Percentiles rank a stretch among this genome's conserved stretches.
These are phyloP conservation scores for Malurus elegans DNA, from an alignment of 2,113 vertebrate genomes.

Conservation along the genomic window DNA sequence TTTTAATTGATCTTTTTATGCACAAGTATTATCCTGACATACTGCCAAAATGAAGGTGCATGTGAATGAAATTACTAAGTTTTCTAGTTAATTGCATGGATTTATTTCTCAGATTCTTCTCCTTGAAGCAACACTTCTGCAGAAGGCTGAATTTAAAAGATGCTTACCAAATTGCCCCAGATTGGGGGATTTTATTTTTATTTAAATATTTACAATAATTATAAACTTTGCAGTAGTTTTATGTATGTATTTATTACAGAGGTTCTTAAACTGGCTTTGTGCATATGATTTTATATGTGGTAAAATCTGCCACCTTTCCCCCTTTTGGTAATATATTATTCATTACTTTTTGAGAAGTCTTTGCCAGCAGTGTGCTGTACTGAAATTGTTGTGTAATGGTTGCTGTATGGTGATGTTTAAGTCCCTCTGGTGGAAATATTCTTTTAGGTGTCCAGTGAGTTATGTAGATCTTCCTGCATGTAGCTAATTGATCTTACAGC, in stretches of 20 bases:
- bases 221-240: background rate
- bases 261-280: background rate
- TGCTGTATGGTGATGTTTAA: background rate
- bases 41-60: background rate
- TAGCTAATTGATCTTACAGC: background rate
- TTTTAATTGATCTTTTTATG: background rate
- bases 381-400: background rate
- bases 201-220: background rate
- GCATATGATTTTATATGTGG: background rate
- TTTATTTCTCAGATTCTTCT: background rate
- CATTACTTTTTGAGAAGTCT: background rate
- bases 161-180: background rate
- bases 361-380: background rate
- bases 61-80: background rate
- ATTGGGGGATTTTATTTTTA: background rate
- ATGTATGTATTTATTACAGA: background rate
- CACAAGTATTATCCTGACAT: background rate
- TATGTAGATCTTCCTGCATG: background rate
- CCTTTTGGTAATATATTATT: background rate
- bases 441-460: background rate
- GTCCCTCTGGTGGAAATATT: background rate
- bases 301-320: background rate
- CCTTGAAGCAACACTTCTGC: background rate
- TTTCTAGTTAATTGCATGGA: background rate
- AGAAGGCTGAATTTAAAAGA: background rate